Conservation (phyloP, 2,113 vertebrate species). For the Triplophysa siluroides region DNA sequence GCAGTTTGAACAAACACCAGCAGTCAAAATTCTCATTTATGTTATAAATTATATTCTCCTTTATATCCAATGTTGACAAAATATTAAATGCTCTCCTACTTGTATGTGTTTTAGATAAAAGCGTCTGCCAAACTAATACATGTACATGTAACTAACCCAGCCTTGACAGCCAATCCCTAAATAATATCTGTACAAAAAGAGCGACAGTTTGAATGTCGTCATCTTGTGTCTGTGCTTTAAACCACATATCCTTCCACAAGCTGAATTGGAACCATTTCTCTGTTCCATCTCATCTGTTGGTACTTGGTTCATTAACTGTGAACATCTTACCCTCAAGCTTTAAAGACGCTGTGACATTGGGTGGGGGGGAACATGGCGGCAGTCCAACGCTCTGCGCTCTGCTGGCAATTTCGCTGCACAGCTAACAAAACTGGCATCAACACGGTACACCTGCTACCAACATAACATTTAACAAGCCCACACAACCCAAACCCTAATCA, state of each 20-base stretch:
- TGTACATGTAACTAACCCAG: not conserved
- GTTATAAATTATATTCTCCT: too few species aligned
- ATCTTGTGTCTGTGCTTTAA: not conserved
- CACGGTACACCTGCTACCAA: slow-evolving; percentile 75
- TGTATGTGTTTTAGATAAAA: too few species aligned
- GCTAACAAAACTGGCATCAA: slow-evolving; percentile 69
- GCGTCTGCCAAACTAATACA: too few species aligned
- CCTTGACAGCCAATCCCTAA: not conserved
- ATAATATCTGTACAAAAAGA: slow-evolving; percentile 10
- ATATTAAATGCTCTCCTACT: too few species aligned
- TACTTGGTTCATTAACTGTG: slow-evolving; percentile 38
- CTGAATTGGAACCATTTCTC: slow-evolving; percentile 9
- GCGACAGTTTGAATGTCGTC: not conserved
- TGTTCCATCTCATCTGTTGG: slow-evolving; percentile 19
- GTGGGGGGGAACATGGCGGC: slow-evolving; percentile 67
- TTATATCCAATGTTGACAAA: too few species aligned
- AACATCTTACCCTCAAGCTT: slow-evolving; percentile 50
- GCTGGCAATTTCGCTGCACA: slow-evolving; percentile 68
- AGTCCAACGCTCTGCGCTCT: slow-evolving; percentile 68
- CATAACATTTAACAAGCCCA: slow-evolving; percentile 52
- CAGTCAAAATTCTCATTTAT: not conserved
- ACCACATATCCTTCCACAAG: slow-evolving; percentile 25
- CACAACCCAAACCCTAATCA: slow-evolving; percentile 19
- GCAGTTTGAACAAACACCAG: not conserved
- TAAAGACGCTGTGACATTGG: slow-evolving; percentile 65